Evolutionary conservation across 2,797 vertebrate genomes (phyloP), one percentile per base, ranked within the genome.

Genomic region (Darevskia mixta): DNA sequence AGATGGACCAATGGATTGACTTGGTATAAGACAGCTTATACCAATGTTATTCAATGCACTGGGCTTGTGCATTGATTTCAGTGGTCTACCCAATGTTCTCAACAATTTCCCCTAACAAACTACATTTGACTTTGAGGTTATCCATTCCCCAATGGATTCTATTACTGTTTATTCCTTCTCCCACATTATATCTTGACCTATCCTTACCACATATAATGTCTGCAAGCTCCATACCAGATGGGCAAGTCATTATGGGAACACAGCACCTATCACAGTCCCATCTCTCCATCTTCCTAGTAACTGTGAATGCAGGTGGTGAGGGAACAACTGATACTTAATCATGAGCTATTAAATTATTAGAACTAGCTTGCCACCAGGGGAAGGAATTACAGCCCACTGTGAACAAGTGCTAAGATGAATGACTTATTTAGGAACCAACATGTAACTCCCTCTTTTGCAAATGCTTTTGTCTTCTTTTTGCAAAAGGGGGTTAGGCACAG

Each of bases 241-340:
- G 69, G 32, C 49, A 86, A 73, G 67, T 41, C 55, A 87, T 41
- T 25, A 41, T 81, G 78, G 6, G 23, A 71, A 64, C 49, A 64
- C 61, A 35, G 75, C 25, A 13, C 18, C 38, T 61, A 61, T 61
- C 67, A 82, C 5, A 25, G 79, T 58, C n/a, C 17, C 25, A 64
- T n/a, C 49, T 58, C 66, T 79, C 77, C 41, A 79, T 69, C 29
- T 79, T 79, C 66, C 43, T 79, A 86, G 55, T 79, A 49, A 49
- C 29, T 64, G 29, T 45, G 49, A 87, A 73, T 49, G n/a, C 79
- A 87, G 49, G 35, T 73, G 79, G n/a, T 80, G 61, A 29, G 29
- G 84, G 32, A n/a, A 86, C 45, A 86, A 80, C 66, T 58, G 66
- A 86, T 81, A 69, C 11, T 81, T 87, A 72, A 87, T 87, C 67